Evolutionary conservation across 1,140 invertebrate genomes (phyloP), one percentile per base, ranked within the genome.

Genomic region (Ceratina japonica): DNA sequence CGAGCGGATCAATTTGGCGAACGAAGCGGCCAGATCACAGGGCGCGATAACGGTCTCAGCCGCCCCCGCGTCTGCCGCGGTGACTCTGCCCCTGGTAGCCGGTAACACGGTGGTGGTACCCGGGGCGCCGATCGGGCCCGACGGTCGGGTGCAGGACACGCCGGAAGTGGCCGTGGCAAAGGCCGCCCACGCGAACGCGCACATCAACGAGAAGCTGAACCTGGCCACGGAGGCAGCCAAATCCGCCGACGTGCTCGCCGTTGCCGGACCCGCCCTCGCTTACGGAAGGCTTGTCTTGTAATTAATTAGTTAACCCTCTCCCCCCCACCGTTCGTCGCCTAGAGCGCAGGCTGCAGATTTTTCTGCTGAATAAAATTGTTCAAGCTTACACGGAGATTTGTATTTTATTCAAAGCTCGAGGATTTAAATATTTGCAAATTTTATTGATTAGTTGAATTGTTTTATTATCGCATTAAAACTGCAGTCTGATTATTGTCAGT

Each of bases 121-220:
- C 1, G 69, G 66, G 0, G 88, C 89, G 0, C 86, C 78, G 0
- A 24, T 85, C 16, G 88, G 80, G 2, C 61, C 81, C 12, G 89
- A 91, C 27, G 88, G 86, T 15, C 75, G 85, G n/a, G 79, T 88
- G 18, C 82, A 82, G 3, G 87, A 89, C 66, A 90, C 87, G 15
- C 72, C 87, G 63, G 89, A 91, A 84, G 89, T 90, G 10, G 92
- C 93, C 56, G 90, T 91, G 12, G 94, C 94, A 61, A 94, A 94
- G 77, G 91, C 91, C 0, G 92, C 93, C 62, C 94, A 94, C 81
- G 93, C 91, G 83, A 90, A 92, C 8, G 93, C 94, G 24, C 93
- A 93, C 59, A 89, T 93, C 73, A 93, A 93, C 82, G 94, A 93
- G 62, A 89, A 90, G 0, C 80, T 86, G 70, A 90, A 88, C 81